A percentile compares a stretch with the other conserved stretches of the same genome.
phyloP scores from a whole-genome alignment of 1,140 invertebrate genomes.

The Nylanderia fulva region DNA sequence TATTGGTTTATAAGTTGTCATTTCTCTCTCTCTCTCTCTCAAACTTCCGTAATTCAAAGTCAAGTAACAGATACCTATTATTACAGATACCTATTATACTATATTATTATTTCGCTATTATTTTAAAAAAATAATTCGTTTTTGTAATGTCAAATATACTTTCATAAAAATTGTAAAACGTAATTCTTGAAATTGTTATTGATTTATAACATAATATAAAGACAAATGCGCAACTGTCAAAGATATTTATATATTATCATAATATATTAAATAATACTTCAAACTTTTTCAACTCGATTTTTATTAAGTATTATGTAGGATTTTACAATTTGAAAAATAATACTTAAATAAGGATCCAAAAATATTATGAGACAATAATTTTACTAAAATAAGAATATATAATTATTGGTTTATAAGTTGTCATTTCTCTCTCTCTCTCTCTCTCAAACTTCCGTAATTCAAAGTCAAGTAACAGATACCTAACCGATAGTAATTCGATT shows the following conservation, averaged over 20 bases:
- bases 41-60: too few species aligned
- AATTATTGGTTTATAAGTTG: not conserved
- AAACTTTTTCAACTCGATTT: not conserved
- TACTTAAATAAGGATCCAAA: constrained; percentile 12
- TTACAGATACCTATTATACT: too few species aligned
- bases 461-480: constrained; percentile 11
- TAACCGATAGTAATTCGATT: constrained; percentile 3
- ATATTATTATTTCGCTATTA: too few species aligned
- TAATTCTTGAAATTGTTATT: not conserved
- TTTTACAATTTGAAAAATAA: not conserved
- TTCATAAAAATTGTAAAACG: not conserved
- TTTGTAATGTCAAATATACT: not conserved
- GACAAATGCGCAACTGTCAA: not conserved
- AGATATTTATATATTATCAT: not conserved
- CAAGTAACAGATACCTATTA: too few species aligned
- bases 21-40: too few species aligned
- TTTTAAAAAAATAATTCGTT: too few species aligned
- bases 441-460: not conserved
- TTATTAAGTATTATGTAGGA: not conserved
- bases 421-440: too few species aligned
- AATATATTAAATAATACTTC: not conserved
- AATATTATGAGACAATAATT: not conserved
- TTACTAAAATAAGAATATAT: not conserved
- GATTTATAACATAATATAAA: not conserved
- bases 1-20: too few species aligned